These are phyloP conservation scores for Actinernus sp. DNA, from an alignment of 92 coral and sea anemone genomes.

Conservation along the genomic window DNA sequence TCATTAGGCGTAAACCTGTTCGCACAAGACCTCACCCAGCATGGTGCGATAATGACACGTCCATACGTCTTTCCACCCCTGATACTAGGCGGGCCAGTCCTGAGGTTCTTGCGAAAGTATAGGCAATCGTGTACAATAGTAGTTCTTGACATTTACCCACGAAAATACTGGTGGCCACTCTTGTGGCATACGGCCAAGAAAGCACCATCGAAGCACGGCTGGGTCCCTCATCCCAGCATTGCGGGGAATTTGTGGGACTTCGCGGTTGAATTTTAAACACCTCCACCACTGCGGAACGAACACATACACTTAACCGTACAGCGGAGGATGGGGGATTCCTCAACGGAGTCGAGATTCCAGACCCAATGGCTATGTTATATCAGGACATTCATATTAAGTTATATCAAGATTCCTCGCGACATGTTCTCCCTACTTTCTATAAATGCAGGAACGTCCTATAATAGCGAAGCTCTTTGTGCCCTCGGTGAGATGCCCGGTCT, in stretches of 20 bases:
- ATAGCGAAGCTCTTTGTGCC: conserved; percentile 21
- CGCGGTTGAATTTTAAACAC: too few relatives aligned
- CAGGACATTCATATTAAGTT: too few relatives aligned
- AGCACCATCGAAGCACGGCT: conserved; percentile 42
- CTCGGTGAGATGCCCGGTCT: conserved; percentile 55
- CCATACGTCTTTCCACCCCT: conserved; percentile 58
- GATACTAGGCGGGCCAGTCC: conserved; percentile 50
- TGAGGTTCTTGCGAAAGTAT: conserved; percentile 32
- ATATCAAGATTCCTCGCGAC: too few relatives aligned
- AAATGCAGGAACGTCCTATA: conserved; percentile 33
- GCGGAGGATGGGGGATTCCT: too few relatives aligned
- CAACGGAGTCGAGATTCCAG: too few relatives aligned
- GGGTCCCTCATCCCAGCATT: conserved; percentile 12
- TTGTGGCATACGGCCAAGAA: conserved; percentile 24
- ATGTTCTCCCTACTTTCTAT: neutral
- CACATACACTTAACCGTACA: too few relatives aligned
- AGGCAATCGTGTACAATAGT: conserved; percentile 37
- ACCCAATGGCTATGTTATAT: too few relatives aligned
- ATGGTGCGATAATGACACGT: conserved; percentile 2
- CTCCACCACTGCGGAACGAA: too few relatives aligned
- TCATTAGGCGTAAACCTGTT: conserved; percentile 54
- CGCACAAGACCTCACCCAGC: conserved; percentile 36
- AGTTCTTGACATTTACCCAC: conserved; percentile 37
- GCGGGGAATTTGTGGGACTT: conserved; percentile 66
- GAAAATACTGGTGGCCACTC: conserved; percentile 73